Base-by-base conservation (phyloP, 2,113 vertebrate species). In the Hipposideros armiger region DNA sequence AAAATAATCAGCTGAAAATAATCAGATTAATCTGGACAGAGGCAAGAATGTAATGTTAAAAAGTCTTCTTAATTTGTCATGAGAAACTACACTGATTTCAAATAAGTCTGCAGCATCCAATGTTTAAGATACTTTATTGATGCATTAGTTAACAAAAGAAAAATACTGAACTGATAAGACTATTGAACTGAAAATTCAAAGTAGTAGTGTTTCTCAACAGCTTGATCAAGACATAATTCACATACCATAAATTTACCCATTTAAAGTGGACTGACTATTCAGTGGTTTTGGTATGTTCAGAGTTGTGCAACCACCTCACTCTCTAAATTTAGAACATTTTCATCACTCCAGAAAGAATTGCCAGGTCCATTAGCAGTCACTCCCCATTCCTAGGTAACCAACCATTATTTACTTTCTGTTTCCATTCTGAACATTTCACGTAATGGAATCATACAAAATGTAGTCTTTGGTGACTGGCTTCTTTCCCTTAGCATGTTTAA, bases 91-190 rank as follows among this genome's bases (percentile, higher is more conserved):
- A 73, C 32, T 45, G 14, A 67, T 73, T 87, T 87, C 67, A 89
- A 47, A 69, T 47, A 70, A 73, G 36, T 54, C 52, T 54, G 16
- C 5, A 54, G 56, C 11, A 56, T 47, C 17, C 36, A 52, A 26
- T 92, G n/a, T 67, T 81, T 89, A 85, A 84, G 4, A 15, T 60
- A 50, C 19, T 88, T 84, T 90, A 70, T 52, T 78, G 36, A 85
- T 16, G 30, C 40, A 66, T 82, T 54, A 89, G 50, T 76, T 58
- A 66, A 91, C 50, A 36, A 78, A n/a, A 83, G 47, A 80, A 83
- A 60, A 67, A 74, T 50, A 88, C 0, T 94, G 30, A 58, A 56
- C 40, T 64, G 69, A 74, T 50, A 13, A 2, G 47, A 80, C 73
- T 64, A 81, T 1, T 42, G 26, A 89, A 74, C 0, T 42, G 17